Percentiles rank a stretch among this genome's conserved stretches.
Evolutionary conservation across 2,888 invertebrate genomes (phyloP).

Genomic region (Agonopterix arenella): DNA sequence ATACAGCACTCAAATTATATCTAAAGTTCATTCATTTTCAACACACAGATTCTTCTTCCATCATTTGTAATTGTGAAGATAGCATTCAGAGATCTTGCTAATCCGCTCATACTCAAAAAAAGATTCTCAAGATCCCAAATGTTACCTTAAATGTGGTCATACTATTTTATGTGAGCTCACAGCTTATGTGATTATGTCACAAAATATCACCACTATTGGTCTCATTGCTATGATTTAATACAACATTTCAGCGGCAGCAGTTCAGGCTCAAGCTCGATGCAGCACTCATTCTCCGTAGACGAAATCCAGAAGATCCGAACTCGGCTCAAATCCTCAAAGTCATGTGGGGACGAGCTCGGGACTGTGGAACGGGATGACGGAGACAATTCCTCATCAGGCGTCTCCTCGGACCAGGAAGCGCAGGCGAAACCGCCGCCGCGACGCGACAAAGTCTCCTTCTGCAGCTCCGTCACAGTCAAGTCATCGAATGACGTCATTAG

Average conservation of each 20-base stretch:
- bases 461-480: conserved; percentile 69
- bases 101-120: too few relatives aligned
- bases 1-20: too few relatives aligned
- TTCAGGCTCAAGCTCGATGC: conserved; percentile 85
- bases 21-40: too few relatives aligned
- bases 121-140: too few relatives aligned
- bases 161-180: too few relatives aligned
- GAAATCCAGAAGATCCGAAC: conserved; percentile 92
- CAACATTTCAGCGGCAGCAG: conserved; percentile 79
- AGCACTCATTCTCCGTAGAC: conserved; percentile 91
- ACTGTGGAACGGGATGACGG: conserved; percentile 82
- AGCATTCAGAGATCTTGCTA: too few relatives aligned
- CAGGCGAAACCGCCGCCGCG: conserved; percentile 47
- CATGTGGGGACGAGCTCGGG: conserved; percentile 89
- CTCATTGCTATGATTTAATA: too few relatives aligned
- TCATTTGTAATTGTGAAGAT: too few relatives aligned
- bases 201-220: too few relatives aligned
- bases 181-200: too few relatives aligned
- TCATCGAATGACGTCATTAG: conserved; percentile 72
- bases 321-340: conserved; percentile 89
- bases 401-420: conserved; percentile 88
- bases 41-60: too few relatives aligned
- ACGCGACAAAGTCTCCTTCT: conserved; percentile 69
- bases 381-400: conserved; percentile 92
- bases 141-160: too few relatives aligned